Evolutionary conservation across 1,140 invertebrate genomes (phyloP).

Genomic region (Gryllus bimaculatus): DNA sequence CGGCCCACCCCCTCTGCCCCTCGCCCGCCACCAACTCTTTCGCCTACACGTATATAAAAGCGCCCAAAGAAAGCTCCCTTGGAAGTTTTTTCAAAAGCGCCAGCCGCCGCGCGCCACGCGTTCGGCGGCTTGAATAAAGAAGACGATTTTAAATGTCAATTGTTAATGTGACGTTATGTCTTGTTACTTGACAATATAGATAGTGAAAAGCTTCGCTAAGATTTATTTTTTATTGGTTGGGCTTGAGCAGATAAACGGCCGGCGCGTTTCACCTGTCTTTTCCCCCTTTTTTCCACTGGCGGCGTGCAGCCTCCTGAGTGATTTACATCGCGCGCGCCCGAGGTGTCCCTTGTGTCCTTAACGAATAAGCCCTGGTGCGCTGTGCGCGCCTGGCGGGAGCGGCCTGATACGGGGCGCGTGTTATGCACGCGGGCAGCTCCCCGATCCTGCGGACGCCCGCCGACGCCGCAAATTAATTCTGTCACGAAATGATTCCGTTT

Average conservation of each 20-base stretch:
- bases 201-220: background rate
- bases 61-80: background rate
- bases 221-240: background rate
- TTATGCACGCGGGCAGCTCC: too few species aligned
- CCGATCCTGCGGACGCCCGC: too few species aligned
- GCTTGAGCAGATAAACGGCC: background rate
- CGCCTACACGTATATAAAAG: background rate
- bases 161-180: conserved; percentile 4
- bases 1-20: background rate
- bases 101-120: too few species aligned
- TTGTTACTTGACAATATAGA: background rate
- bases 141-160: conserved; percentile 5
- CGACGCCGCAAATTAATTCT: too few species aligned
- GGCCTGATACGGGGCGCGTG: too few species aligned
- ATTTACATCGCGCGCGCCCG: background rate
- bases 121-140: background rate
- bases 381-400: too few species aligned
- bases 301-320: background rate
- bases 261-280: background rate
- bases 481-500: too few species aligned
- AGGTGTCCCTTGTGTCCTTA: background rate
- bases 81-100: background rate
- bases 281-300: background rate
- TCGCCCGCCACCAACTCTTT: too few species aligned
- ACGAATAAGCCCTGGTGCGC: background rate